Evolutionary conservation across 2,113 vertebrate species (phyloP).

Genomic region (Platysteira castanea): DNA sequence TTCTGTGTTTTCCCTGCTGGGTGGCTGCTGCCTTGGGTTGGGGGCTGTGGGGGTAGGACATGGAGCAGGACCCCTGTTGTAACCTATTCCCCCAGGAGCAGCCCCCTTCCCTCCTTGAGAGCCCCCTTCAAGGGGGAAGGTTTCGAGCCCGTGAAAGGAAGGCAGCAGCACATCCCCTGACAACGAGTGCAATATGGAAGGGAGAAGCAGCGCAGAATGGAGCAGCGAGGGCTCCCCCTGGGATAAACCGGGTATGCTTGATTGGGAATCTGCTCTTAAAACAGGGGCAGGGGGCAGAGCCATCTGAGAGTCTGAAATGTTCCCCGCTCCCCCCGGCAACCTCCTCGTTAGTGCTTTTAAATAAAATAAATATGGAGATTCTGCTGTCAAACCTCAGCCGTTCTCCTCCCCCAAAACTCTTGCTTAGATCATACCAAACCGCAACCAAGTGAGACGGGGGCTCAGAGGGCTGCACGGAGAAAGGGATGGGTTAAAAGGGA

Average conservation of each 20-base stretch:
- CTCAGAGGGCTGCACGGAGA: not conserved
- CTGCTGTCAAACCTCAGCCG: not conserved
- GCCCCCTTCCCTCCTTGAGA: not conserved
- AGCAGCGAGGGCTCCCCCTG: constrained; percentile 22
- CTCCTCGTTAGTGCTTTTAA: not conserved
- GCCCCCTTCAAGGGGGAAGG: not conserved
- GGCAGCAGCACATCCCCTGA: not conserved
- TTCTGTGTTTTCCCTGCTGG: not conserved
- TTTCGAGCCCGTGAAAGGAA: not conserved
- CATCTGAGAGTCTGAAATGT: constrained; percentile 20
- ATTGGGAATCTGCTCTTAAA: constrained; percentile 41
- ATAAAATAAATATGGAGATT: constrained; percentile 40
- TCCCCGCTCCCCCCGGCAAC: not conserved
- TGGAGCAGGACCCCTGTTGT: rapidly evolving
- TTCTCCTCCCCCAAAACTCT: not conserved
- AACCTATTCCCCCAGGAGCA: not conserved
- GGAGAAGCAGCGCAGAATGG: not conserved
- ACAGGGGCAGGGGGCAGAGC: constrained; percentile 25
- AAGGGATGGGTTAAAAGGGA: constrained; percentile 26
- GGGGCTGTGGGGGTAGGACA: not conserved
- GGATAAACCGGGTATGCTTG: constrained; percentile 36
- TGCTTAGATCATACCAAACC: not conserved
- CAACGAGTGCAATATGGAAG: not conserved
- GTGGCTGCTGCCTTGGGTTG: not conserved
- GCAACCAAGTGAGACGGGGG: not conserved